These are phyloP conservation scores for Nasonia oneida DNA, from an alignment of 2,888 invertebrate species.

Conservation along the genomic window DNA sequence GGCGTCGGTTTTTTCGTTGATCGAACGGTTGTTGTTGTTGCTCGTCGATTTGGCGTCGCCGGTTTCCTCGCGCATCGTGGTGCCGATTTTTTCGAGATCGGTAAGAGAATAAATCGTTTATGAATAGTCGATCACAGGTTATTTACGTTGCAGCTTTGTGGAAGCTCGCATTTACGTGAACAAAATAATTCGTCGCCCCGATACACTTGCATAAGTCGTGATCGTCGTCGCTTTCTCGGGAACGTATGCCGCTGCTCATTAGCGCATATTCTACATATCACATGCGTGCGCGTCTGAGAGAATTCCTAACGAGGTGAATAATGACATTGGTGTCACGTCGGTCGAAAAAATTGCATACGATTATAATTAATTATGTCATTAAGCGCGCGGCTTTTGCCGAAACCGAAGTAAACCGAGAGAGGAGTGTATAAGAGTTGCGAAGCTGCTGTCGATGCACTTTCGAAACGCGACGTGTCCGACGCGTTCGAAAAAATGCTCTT, in stretches of 20 bases:
- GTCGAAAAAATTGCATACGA: slow-evolving; percentile 7
- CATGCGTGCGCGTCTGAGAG: background rate
- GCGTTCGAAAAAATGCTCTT: background rate
- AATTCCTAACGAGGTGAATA: background rate
- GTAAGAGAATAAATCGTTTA: background rate
- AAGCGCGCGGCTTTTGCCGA: background rate
- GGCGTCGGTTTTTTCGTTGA: background rate
- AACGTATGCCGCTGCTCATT: background rate
- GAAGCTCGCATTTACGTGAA: background rate
- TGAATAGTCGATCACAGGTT: background rate
- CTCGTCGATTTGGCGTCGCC: slow-evolving; percentile 7
- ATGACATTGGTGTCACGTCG: slow-evolving; percentile 6
- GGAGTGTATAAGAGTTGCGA: background rate
- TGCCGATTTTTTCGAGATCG: background rate
- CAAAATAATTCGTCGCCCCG: background rate
- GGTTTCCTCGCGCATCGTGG: slow-evolving; percentile 45
- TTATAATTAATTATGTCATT: slow-evolving; percentile 47
- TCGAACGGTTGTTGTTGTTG: background rate
- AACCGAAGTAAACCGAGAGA: background rate
- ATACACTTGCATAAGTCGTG: background rate
- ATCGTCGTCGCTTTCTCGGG: background rate
- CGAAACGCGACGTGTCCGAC: background rate
- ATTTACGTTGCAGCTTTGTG: background rate
- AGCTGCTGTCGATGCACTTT: slow-evolving; percentile 20
- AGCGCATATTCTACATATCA: background rate